Evolutionary conservation across 2,113 vertebrate species (phyloP).

Genomic region (Myotis yumanensis): DNA sequence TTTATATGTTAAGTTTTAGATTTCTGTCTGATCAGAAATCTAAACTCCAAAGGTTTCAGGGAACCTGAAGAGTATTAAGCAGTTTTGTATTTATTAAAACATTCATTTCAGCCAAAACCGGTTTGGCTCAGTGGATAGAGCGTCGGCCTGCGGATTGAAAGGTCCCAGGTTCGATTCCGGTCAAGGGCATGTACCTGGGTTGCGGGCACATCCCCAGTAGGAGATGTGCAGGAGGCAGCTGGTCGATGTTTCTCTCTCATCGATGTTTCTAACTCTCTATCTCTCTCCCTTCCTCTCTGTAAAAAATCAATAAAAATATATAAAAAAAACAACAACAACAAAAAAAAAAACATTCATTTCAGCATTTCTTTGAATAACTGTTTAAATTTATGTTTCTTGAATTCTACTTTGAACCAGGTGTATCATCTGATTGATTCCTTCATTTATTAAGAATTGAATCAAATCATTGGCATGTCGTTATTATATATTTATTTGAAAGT

Average conservation of each 20-base stretch:
- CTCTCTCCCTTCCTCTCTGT: no score
- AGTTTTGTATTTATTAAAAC: neutral
- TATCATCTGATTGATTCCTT: neutral
- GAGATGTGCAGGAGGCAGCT: no score
- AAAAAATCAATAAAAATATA: no score
- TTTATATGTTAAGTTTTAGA: neutral
- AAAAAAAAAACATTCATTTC: neutral
- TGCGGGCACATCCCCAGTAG: no score
- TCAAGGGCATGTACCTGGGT: no score
- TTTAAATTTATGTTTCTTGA: constrained; percentile 12
- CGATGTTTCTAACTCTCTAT: no score
- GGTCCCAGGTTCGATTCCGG: no score
- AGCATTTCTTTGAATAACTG: neutral
- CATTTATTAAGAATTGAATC: neutral
- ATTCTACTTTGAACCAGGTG: neutral
- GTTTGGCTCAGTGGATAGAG: no score
- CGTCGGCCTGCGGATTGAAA: no score
- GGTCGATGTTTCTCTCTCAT: no score
- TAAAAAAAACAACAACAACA: no score
- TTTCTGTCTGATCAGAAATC: neutral
- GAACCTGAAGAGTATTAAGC: neutral
- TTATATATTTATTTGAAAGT: neutral
- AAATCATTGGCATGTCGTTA: neutral
- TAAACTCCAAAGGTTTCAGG: neutral
- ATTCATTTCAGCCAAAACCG: neutral